Evolutionary conservation across 2,797 vertebrate genomes (phyloP).

Genomic region (Aulostomus chinensis): DNA sequence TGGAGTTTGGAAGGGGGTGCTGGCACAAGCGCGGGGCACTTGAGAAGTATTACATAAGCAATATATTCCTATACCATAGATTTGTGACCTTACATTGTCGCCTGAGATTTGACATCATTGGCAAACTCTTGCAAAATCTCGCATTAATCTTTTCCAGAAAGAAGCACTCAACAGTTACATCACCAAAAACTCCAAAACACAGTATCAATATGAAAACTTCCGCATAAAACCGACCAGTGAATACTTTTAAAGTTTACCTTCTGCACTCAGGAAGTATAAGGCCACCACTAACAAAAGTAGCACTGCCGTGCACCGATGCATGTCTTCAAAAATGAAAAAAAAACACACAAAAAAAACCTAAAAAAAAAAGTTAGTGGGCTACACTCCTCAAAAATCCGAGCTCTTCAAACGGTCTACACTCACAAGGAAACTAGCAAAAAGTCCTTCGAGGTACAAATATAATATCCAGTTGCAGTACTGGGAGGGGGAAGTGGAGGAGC

Average conservation of each 20-base stretch:
- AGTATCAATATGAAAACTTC: not conserved
- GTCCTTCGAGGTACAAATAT: constrained; percentile 6
- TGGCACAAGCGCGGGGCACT: no score
- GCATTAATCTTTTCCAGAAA: no score
- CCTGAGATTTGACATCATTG: no score
- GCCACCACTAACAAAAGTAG: constrained; percentile 89
- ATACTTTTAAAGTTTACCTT: constrained; percentile 82
- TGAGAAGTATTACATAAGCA: no score
- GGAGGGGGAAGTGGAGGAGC: constrained; percentile 8
- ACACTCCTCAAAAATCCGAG: constrained; percentile 31
- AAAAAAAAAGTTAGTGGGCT: constrained; percentile 2
- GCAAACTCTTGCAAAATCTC: no score
- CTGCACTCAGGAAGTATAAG: constrained; percentile 84
- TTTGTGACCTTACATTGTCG: no score
- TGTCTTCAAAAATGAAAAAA: constrained; percentile 63
- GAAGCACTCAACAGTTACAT: no score
- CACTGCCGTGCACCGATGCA: constrained; percentile 88
- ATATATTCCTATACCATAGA: no score
- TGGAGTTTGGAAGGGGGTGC: no score
- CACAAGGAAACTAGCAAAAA: not conserved
- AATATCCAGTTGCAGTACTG: constrained; percentile 36
- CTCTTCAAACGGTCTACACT: not conserved
- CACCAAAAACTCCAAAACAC: not conserved
- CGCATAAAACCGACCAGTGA: not conserved
- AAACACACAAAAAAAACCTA: no score